Conservation (phyloP, 2,797 vertebrate species). For the Oryzias sinensis region DNA sequence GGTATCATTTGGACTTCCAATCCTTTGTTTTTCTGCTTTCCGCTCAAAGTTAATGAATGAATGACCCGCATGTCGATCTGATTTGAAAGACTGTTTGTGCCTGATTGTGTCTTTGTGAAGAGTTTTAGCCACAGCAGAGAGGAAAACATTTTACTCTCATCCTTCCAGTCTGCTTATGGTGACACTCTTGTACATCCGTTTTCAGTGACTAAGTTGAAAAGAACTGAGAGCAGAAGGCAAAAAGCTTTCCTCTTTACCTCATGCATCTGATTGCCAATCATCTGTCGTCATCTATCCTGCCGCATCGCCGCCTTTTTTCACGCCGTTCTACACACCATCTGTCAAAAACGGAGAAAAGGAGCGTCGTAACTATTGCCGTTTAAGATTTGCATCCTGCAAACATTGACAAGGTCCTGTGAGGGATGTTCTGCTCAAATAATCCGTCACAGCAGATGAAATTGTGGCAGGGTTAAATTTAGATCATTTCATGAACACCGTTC, state of each 20-base stretch:
- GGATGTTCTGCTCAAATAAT: slow-evolving; percentile 2
- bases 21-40: slow-evolving; percentile 2
- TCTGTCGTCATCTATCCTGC: slow-evolving; percentile 23
- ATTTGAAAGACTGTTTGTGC: not conserved
- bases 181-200: not conserved
- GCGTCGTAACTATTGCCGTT: slow-evolving; percentile 35
- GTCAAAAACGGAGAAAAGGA: slow-evolving; percentile 55
- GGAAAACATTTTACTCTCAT: too few relatives aligned
- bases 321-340: slow-evolving; percentile 53
- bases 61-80: not conserved
- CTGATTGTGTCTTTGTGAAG: not conserved
- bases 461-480: not conserved
- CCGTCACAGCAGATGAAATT: not conserved
- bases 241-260: slow-evolving; percentile 27
- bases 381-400: slow-evolving; percentile 40
- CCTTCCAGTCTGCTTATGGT: too few relatives aligned
- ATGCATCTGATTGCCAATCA: slow-evolving; percentile 44
- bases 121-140: not conserved
- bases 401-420: slow-evolving; percentile 26
- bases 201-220: slow-evolving; percentile 18
- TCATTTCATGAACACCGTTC: not conserved
- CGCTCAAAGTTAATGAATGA: not conserved
- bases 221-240: slow-evolving; percentile 24
- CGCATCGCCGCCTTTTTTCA: slow-evolving; percentile 44
- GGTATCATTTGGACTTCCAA: not conserved